phyloP scores from a whole-genome alignment of 1,140 invertebrate species.

The Ostrea edulis region DNA sequence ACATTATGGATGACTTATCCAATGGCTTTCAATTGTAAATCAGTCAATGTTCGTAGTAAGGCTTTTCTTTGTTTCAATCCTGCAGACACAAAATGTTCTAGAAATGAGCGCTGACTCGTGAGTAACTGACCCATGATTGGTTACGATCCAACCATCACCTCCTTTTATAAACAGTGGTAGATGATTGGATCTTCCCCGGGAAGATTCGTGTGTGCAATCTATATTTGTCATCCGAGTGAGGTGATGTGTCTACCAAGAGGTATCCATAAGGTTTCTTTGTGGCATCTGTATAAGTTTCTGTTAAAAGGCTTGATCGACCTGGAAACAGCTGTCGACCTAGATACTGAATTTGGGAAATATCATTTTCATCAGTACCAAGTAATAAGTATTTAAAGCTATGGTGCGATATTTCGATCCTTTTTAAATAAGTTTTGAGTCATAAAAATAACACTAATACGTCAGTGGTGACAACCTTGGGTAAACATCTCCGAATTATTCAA shows the following conservation, averaged over 20 bases:
- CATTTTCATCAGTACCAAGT: slow-evolving; percentile 53
- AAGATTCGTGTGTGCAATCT: slow-evolving; percentile 43
- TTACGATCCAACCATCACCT: background rate
- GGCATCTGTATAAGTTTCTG: slow-evolving; percentile 43
- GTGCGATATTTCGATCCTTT: slow-evolving; percentile 33
- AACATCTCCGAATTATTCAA: background rate
- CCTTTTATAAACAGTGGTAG: slow-evolving; percentile 39
- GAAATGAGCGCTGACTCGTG: slow-evolving; percentile 27
- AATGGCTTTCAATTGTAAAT: slow-evolving; percentile 31
- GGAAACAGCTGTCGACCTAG: slow-evolving; percentile 49
- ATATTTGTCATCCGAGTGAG: slow-evolving; percentile 35
- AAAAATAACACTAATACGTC: slow-evolving; percentile 38
- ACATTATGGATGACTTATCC: slow-evolving; percentile 39
- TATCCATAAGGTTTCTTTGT: slow-evolving; percentile 37
- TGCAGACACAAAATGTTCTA: background rate
- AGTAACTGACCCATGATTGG: slow-evolving; percentile 26
- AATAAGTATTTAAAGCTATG: slow-evolving; percentile 42
- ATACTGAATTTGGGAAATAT: slow-evolving; percentile 40
- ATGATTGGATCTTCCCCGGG: slow-evolving; percentile 46
- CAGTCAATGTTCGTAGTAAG: too few species aligned
- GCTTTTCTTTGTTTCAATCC: slow-evolving; percentile 1
- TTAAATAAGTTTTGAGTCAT: slow-evolving; percentile 35
- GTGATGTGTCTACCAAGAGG: slow-evolving; percentile 47
- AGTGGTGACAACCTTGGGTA: slow-evolving; percentile 54
- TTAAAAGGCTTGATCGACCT: background rate